A percentile compares a stretch with the other conserved stretches of the same genome.
Evolutionary conservation across 2,888 invertebrate genomes (phyloP).

Genomic region (Antheraea yamamai): DNA sequence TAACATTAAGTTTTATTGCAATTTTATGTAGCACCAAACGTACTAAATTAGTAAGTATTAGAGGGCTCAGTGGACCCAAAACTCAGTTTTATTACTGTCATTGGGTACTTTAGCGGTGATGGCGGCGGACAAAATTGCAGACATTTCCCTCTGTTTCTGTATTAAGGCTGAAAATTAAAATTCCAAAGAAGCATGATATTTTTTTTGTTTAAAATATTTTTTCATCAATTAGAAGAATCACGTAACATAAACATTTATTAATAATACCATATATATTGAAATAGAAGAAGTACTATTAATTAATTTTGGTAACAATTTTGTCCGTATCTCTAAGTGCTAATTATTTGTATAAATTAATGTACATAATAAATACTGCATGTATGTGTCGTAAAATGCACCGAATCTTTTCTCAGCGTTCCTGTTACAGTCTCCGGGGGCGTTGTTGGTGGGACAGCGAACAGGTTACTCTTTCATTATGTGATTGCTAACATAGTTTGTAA

Average conservation of each 20-base stretch:
- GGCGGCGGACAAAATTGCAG: conserved; percentile 2
- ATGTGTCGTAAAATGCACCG: conserved; percentile 51
- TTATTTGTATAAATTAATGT: conserved; percentile 23
- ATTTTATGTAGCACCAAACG: conserved; percentile 10
- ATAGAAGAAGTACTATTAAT: neutral
- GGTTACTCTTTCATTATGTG: conserved; percentile 43
- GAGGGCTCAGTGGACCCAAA: neutral
- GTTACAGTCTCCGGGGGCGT: conserved; percentile 26
- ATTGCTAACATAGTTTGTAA: conserved; percentile 7
- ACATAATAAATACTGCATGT: conserved; percentile 43
- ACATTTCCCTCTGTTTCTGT: neutral
- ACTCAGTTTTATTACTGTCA: conserved; percentile 9
- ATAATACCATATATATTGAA: neutral
- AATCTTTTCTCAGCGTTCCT: conserved; percentile 57
- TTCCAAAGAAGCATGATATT: too few species aligned
- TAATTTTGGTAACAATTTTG: neutral
- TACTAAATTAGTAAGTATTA: neutral
- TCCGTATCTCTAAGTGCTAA: conserved; percentile 28
- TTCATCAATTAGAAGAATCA: neutral
- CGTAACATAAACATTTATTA: neutral
- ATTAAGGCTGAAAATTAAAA: neutral
- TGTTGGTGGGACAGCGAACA: conserved; percentile 33
- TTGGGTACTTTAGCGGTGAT: neutral
- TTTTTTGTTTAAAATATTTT: neutral
- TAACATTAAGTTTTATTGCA: neutral